These are phyloP conservation scores for Halocynthia aurantium DNA, from an alignment of 23 tunicate species.

Conservation along the genomic window DNA sequence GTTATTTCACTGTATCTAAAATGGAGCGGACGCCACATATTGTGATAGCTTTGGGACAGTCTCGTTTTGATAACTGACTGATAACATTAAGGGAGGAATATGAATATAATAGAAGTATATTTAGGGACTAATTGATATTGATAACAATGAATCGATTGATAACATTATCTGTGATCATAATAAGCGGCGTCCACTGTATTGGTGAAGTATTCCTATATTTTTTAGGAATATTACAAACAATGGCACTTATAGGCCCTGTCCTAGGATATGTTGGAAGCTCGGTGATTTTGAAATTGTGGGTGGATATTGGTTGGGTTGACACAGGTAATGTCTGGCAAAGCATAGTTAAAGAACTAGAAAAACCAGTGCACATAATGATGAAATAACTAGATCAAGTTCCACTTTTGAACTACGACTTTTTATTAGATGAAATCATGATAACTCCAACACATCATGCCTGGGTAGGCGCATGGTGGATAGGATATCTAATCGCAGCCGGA, in stretches of 20 bases:
- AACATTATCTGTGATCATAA: too few species aligned
- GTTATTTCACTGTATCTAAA: too few species aligned
- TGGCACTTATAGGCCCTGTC: slow-evolving; percentile 61
- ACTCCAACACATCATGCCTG: slow-evolving; percentile 48
- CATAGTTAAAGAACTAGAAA: too few species aligned
- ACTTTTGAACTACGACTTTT: background rate
- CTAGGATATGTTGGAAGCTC: slow-evolving; percentile 43
- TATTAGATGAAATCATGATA: slow-evolving; percentile 15
- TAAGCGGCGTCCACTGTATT: too few species aligned
- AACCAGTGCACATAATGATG: too few species aligned
- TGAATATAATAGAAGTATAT: too few species aligned
- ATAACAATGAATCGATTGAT: too few species aligned
- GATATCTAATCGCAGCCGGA: slow-evolving; percentile 18
- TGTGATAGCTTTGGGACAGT: too few species aligned
- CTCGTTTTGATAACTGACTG: too few species aligned
- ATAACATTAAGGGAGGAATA: too few species aligned
- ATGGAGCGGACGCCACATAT: too few species aligned
- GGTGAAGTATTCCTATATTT: background rate
- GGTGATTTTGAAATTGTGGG: slow-evolving; percentile 45
- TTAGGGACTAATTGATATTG: too few species aligned
- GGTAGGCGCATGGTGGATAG: slow-evolving; percentile 95
- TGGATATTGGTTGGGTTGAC: slow-evolving; percentile 65
- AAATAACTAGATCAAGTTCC: background rate
- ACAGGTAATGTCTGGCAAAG: slow-evolving; percentile 23
- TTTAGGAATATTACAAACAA: slow-evolving; percentile 60